phyloP scores from a whole-genome alignment of 2,797 vertebrate species.

The Anguilla obscura region DNA sequence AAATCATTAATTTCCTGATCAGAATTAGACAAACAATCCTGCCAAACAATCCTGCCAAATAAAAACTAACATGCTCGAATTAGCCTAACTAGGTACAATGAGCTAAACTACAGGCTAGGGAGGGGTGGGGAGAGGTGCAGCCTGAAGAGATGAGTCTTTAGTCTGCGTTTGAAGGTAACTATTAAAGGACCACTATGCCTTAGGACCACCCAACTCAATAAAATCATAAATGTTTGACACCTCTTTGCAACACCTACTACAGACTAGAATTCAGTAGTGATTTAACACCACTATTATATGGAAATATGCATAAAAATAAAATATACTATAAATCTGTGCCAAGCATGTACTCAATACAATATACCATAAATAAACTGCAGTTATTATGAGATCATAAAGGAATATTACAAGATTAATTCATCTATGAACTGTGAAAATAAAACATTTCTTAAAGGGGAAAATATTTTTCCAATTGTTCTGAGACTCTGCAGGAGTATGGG shows the following conservation, averaged over 20 bases:
- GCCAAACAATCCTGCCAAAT: no score
- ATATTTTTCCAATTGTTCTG: no score
- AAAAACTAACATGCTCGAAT: no score
- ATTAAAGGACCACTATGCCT: background rate
- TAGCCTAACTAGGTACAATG: no score
- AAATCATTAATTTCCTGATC: no score
- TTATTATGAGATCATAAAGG: background rate
- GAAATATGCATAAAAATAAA: background rate
- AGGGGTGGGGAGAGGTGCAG: no score
- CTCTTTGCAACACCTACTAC: background rate
- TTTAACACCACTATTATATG: background rate
- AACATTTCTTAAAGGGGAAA: no score
- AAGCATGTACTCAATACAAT: background rate
- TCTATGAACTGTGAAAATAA: background rate
- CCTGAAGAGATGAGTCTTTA: no score
- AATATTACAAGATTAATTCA: background rate
- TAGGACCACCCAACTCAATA: background rate
- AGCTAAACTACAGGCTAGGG: no score
- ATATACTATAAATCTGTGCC: background rate
- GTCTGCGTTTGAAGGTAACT: no score
- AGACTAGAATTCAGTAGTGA: background rate
- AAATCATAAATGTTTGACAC: background rate
- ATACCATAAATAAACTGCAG: background rate
- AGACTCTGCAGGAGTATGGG: background rate
- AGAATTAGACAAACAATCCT: no score